phyloP scores from a whole-genome alignment of 2,888 invertebrate genomes.

The Amaurobius ferox region DNA sequence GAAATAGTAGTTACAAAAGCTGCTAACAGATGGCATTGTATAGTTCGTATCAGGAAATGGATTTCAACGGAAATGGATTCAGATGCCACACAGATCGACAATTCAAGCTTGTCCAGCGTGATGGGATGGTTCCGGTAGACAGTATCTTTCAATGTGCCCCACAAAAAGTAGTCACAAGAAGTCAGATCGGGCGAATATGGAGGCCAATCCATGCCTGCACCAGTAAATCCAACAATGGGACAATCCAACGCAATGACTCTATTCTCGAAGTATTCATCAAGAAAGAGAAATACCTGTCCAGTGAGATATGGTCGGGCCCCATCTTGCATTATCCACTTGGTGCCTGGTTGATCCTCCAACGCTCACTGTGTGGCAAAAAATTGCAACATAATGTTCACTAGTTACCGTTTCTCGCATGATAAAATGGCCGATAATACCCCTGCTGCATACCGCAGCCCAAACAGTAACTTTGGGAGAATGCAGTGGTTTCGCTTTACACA shows the following conservation, averaged over 20 bases:
- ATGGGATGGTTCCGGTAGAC: not conserved
- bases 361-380: conserved; percentile 9
- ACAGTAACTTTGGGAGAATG: conserved; percentile 13
- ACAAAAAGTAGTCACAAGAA: not conserved
- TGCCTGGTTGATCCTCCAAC: conserved; percentile 7
- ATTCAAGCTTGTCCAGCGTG: no score
- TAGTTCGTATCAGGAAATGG: no score
- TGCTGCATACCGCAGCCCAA: conserved; percentile 6
- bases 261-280: conserved; percentile 6
- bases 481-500: no score
- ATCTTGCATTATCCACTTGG: conserved; percentile 17
- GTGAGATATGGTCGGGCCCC: conserved; percentile 3
- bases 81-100: no score
- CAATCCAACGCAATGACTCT: conserved; percentile 18
- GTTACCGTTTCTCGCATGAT: no score
- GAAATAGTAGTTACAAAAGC: no score
- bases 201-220: conserved; percentile 15
- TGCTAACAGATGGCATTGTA: no score
- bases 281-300: not conserved
- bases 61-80: no score
- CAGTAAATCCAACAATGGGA: no score
- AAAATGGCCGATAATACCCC: conserved; percentile 11
- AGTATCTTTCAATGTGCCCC: conserved; percentile 17
- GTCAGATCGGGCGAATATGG: not conserved
- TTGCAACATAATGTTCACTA: conserved; percentile 1